Percentiles rank a stretch among this genome's conserved stretches.
These are phyloP conservation scores for Gymnocephalus cernua DNA, from an alignment of 2,113 vertebrate species.

Conservation along the genomic window DNA sequence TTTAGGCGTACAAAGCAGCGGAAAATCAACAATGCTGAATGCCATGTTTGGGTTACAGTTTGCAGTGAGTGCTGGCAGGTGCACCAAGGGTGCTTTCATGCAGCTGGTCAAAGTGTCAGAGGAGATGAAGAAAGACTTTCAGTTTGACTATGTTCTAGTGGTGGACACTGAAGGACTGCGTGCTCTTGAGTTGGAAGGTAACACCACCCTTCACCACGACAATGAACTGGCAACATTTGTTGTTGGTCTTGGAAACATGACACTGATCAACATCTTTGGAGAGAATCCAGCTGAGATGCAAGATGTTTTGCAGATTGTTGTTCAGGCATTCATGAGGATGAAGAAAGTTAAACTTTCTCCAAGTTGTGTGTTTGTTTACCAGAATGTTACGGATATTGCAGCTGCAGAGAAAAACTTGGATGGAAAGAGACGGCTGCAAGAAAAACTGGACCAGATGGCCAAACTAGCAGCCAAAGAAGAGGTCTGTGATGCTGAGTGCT, in stretches of 20 bases:
- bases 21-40: slow-evolving; percentile 85
- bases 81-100: slow-evolving; percentile 85
- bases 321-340: slow-evolving; percentile 72
- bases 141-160: slow-evolving; percentile 42
- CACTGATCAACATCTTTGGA: slow-evolving; percentile 67
- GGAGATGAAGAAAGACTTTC: slow-evolving; percentile 12
- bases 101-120: slow-evolving; percentile 62
- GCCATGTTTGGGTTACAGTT: slow-evolving; percentile 82
- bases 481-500: slow-evolving; percentile 19
- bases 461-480: slow-evolving; percentile 62
- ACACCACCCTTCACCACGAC: not conserved
- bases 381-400: slow-evolving; percentile 61
- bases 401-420: slow-evolving; percentile 59
- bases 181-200: slow-evolving; percentile 48
- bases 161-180: slow-evolving; percentile 70
- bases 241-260: slow-evolving; percentile 64
- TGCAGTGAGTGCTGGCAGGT: slow-evolving; percentile 82
- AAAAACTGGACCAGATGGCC: slow-evolving; percentile 63
- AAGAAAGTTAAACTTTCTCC: slow-evolving; percentile 56
- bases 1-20: slow-evolving; percentile 84
- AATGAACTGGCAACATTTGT: slow-evolving; percentile 67
- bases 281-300: slow-evolving; percentile 69
- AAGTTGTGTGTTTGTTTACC: slow-evolving; percentile 68
- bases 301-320: slow-evolving; percentile 66
- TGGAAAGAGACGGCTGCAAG: slow-evolving; percentile 52